Base-by-base conservation (phyloP, 2,888 invertebrate genomes). In the Pachymerium ferrugineum region DNA sequence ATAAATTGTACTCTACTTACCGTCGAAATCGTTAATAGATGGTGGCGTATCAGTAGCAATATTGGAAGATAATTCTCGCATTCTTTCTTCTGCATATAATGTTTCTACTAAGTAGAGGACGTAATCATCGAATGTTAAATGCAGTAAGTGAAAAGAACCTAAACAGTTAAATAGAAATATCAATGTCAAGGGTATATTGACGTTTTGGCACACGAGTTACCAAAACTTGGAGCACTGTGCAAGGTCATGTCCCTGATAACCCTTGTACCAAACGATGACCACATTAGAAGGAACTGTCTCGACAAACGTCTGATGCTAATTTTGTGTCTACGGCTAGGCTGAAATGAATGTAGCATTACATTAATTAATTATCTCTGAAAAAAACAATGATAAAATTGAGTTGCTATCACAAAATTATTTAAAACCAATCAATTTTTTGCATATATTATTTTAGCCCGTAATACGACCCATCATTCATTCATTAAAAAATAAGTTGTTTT, bases 41-140 rank as follows among this genome's bases (percentile, higher is more conserved):
- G 80, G 80, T 2, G 79, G 78, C 1, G 75, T 68, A 74, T 80
- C 79, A 8, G 76, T 76, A 14, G 79, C 76, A 54, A 84, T 81
- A 67, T 80, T 80, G 28, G 79, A 77, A 70, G 83, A 79, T 30
- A 83, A 80, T 74, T 83, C 82, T 29, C 80, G 79, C 22, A 82
- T 80, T 72, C 81, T 78, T 72, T 83, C 83, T 73, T 83, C 81
- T 28, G 80, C 80, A 76, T 84, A 81, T n/a, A 84, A 78, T 62
- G 79, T 80, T 76, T 84, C 84, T n/a, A 84, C 80, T 72, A 82
- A 79, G 75, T 82, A 83, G 75, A 83, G 77, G 8, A 85, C 82
- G 75, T 84, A 84, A 76, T 84, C 85, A 76, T 84, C 84, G 77
- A 84, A 83, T 82, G 84, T 82, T 31, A 85, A 79, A 75, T 84